Evolutionary conservation across 2,113 vertebrate genomes (phyloP), one percentile per base, ranked within the genome.

Genomic region (Actinemys pallida): DNA sequence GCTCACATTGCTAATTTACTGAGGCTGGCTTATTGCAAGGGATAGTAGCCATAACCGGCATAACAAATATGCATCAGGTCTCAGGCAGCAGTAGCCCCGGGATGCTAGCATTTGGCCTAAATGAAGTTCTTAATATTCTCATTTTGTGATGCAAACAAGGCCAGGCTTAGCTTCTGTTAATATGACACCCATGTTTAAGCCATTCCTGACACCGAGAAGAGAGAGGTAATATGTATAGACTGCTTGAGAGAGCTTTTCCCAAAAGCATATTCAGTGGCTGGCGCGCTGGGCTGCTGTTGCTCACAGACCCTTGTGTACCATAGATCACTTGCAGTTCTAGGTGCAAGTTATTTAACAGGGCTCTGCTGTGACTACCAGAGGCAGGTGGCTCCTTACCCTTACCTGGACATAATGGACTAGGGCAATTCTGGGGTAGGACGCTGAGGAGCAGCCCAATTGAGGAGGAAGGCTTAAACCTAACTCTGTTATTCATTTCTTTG

Each of bases 61-160:
- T 92, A 93, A 93, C 97, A 97, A 98, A 98, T 97, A 97, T 56
- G 86, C 92, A 90, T 88, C 96, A 94, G 96, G 93, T 89, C 84
- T 72, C 75, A 62, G 82, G 45, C 81, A 88, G 81, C 69, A 49
- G 39, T 88, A 49, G 83, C 54, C 69, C 56, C 62, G 47, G 69
- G 86, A 79, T 84, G 45, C 57, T 69, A 54, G 54, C 84, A 52
- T 35, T 84, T 92, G 87, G 45, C 4, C 6, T 50, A 92, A 83
- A 93, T 89, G 87, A 93, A 95, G 87, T 89, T 5, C 7, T 59
- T 88, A 83, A 29, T 88, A 93, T 89, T 83, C 69, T 89, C 89
- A 86, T 88, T 69, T 87, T 24, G 29, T 29, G 19, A 59, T 75
- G 53, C 56, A 52, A 72, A 91, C 50, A 50, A 14, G 47, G 52